Conservation (phyloP, 2,888 invertebrate species). For the Pyrochroa serraticornis region DNA sequence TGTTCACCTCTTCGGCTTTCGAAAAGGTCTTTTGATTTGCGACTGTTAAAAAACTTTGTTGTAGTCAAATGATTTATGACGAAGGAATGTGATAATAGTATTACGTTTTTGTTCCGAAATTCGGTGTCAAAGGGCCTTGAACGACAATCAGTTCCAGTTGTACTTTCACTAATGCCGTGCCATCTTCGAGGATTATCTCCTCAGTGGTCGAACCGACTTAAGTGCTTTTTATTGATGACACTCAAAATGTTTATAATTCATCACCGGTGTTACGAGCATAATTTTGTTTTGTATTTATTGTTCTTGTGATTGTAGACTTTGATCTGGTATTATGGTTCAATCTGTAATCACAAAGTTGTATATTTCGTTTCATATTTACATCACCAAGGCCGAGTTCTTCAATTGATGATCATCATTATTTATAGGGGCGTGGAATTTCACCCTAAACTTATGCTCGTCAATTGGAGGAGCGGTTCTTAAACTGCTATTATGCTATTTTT, state of each 20-base stretch:
- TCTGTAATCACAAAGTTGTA: too few species aligned
- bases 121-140: constrained; percentile 16
- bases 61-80: neutral
- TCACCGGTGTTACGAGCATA: too few species aligned
- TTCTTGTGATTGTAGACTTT: too few species aligned
- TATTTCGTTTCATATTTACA: too few species aligned
- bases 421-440: too few species aligned
- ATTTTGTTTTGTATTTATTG: too few species aligned
- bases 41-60: neutral
- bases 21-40: neutral
- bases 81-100: constrained; percentile 1
- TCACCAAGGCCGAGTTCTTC: too few species aligned
- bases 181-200: neutral
- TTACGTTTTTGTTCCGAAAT: neutral
- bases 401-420: too few species aligned
- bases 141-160: constrained; percentile 7
- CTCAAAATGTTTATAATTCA: neutral
- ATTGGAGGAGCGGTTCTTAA: too few species aligned
- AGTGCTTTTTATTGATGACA: neutral
- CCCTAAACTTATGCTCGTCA: too few species aligned
- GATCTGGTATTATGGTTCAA: too few species aligned
- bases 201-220: neutral
- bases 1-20: too few species aligned
- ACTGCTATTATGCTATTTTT: neutral
- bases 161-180: neutral